Percentiles rank a stretch among this genome's conserved stretches.
Conservation (phyloP, 2,888 invertebrate species). For the Chalcis sispes region DNA sequence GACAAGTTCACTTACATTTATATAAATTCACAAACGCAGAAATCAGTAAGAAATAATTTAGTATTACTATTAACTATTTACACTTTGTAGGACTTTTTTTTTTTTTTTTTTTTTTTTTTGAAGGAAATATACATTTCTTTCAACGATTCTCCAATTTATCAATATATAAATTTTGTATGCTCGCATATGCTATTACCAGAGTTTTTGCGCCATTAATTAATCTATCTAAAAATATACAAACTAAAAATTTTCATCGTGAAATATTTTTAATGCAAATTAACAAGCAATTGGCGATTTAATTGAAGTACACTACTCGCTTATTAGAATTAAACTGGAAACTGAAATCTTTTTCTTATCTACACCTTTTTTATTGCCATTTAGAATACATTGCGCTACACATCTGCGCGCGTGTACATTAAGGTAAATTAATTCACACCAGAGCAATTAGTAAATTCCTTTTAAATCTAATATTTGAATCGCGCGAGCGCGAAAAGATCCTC, state of each 20-base stretch:
- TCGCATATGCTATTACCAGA: too few relatives aligned
- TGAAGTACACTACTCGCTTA: not conserved
- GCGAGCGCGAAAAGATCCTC: constrained; percentile 9
- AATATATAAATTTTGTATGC: too few relatives aligned
- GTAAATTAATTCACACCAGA: constrained; percentile 42
- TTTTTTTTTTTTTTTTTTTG: too few relatives aligned
- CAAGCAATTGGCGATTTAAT: constrained; percentile 14
- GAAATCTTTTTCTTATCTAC: not conserved
- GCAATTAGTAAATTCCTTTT: constrained; percentile 45
- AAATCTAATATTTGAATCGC: constrained; percentile 16
- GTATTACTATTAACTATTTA: too few relatives aligned
- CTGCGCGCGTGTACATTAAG: constrained; percentile 5
- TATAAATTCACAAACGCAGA: too few relatives aligned
- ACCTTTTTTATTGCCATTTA: constrained; percentile 21
- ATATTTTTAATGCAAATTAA: not conserved
- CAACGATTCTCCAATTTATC: too few relatives aligned
- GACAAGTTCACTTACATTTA: too few relatives aligned
- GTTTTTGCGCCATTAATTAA: too few relatives aligned
- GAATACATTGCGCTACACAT: constrained; percentile 1
- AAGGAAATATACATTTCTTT: too few relatives aligned
- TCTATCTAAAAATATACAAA: too few relatives aligned
- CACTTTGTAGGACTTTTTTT: too few relatives aligned
- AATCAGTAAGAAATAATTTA: too few relatives aligned
- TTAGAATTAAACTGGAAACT: not conserved
- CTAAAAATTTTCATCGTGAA: not conserved